These are phyloP conservation scores for Anas platyrhynchos DNA, from an alignment of 2,113 vertebrate species.

Conservation along the genomic window DNA sequence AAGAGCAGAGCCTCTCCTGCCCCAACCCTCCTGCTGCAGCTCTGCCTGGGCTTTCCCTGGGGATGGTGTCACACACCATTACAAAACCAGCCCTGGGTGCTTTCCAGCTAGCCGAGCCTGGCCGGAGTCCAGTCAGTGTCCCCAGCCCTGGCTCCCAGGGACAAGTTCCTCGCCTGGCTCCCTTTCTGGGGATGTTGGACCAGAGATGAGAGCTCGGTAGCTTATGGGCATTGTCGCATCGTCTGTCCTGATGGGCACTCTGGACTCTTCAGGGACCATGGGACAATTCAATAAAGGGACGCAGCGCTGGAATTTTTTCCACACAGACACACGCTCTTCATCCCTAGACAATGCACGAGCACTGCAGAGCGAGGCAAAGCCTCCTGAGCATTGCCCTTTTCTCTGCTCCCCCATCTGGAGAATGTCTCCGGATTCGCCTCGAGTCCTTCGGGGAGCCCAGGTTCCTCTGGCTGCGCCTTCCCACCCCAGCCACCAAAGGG, in stretches of 20 bases:
- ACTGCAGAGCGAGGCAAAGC: background rate
- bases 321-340: background rate
- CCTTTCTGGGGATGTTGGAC: background rate
- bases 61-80: background rate
- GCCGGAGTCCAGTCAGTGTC: background rate
- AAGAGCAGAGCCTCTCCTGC: background rate
- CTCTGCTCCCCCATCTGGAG: background rate
- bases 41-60: background rate
- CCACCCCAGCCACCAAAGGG: slow-evolving; percentile 35
- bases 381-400: slow-evolving; percentile 19
- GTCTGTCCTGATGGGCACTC: background rate
- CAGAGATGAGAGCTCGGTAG: slow-evolving; percentile 27
- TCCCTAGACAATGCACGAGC: slow-evolving; percentile 28
- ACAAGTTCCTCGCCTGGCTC: background rate
- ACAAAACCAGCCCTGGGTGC: slow-evolving; percentile 1
- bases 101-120: background rate
- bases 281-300: slow-evolving; percentile 41
- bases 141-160: background rate
- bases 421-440: slow-evolving; percentile 16
- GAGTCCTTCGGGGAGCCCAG: slow-evolving; percentile 20
- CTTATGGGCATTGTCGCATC: slow-evolving; percentile 2
- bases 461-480: slow-evolving; percentile 40
- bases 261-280: background rate
- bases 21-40: background rate
- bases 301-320: slow-evolving; percentile 39